phyloP scores from a whole-genome alignment of 2,113 vertebrate genomes.

The Brienomyrus longianalis region DNA sequence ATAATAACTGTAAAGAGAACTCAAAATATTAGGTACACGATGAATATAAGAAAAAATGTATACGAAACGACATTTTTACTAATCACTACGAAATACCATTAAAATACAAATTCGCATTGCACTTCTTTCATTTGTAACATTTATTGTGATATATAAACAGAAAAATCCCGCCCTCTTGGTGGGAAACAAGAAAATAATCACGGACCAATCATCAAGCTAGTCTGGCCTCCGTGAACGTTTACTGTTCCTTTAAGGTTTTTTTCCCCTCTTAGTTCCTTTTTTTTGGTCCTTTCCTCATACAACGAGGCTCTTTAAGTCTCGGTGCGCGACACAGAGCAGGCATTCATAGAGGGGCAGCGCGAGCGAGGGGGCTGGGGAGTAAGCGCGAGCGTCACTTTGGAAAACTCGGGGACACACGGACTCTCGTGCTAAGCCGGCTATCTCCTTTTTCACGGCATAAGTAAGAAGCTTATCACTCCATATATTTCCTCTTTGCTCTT shows the following conservation, averaged over 20 bases:
- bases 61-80: not conserved
- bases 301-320: conserved; percentile 70
- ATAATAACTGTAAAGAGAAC: not conserved
- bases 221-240: conserved; percentile 35
- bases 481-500: conserved; percentile 36
- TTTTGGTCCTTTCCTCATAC: conserved; percentile 49
- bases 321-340: conserved; percentile 63
- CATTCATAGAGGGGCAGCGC: conserved; percentile 63
- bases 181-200: conserved; percentile 28
- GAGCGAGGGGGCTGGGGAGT: conserved; percentile 51
- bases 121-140: not conserved
- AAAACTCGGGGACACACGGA: conserved; percentile 57
- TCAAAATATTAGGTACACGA: not conserved
- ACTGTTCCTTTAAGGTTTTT: conserved; percentile 59
- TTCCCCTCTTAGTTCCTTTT: conserved; percentile 40
- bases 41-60: not conserved
- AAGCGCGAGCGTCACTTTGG: conserved; percentile 44
- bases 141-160: not conserved
- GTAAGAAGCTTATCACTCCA: conserved; percentile 56
- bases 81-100: not conserved
- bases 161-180: conserved; percentile 38
- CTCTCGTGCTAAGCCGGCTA: conserved; percentile 55
- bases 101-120: not conserved
- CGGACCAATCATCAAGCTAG: conserved; percentile 45
- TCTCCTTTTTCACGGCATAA: conserved; percentile 55